Conservation (phyloP, 2,113 vertebrate genomes). For the Brevimyrus niger region DNA sequence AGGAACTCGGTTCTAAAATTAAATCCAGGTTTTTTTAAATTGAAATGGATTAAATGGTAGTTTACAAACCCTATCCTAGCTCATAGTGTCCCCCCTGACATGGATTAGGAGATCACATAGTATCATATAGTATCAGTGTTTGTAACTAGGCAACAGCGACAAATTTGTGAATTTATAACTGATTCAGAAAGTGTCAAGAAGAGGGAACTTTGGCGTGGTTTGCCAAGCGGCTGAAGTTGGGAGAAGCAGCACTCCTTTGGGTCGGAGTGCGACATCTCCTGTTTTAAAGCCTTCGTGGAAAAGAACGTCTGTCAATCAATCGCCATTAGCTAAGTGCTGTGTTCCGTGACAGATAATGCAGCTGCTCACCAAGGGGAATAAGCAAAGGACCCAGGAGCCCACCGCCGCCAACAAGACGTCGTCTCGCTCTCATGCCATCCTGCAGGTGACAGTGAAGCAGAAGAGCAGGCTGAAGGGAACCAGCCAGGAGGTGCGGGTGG, state of each 20-base stretch:
- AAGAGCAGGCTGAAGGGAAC: constrained; percentile 9
- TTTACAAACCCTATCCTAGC: too few relatives aligned
- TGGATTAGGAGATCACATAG: too few relatives aligned
- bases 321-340: neutral
- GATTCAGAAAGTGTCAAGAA: neutral
- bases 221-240: neutral
- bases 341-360: constrained; percentile 46
- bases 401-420: constrained; percentile 50
- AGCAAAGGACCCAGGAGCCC: constrained; percentile 52
- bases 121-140: neutral
- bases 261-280: neutral
- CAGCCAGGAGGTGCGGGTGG: constrained; percentile 23
- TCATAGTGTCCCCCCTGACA: too few relatives aligned
- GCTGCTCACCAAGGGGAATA: constrained; percentile 56
- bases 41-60: too few relatives aligned
- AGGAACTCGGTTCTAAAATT: too few relatives aligned
- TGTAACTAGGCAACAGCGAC: neutral
- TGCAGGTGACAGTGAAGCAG: constrained; percentile 54
- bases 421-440: constrained; percentile 47
- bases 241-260: neutral
- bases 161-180: neutral
- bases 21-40: too few relatives aligned
- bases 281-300: neutral
- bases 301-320: neutral
- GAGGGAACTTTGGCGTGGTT: neutral